phyloP scores from a whole-genome alignment of 2,888 invertebrate species.

The Trisateles emortualis region DNA sequence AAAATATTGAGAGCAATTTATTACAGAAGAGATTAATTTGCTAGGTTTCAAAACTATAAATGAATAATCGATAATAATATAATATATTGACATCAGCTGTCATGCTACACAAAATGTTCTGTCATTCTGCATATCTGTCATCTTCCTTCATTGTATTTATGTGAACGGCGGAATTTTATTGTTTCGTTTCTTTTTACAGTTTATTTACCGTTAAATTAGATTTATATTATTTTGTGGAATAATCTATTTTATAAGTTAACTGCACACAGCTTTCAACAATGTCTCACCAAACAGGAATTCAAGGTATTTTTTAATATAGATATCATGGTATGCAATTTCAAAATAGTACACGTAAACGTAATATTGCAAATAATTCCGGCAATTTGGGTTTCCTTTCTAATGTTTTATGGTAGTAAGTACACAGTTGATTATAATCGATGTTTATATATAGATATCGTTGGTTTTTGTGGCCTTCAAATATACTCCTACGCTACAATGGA shows the following conservation, averaged over 20 bases:
- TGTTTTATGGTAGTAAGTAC: neutral
- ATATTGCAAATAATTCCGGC: slow-evolving; percentile 24
- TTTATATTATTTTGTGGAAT: slow-evolving; percentile 20
- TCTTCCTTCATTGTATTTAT: slow-evolving; percentile 8
- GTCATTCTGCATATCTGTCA: slow-evolving; percentile 2
- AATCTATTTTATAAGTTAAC: slow-evolving; percentile 14
- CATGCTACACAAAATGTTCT: neutral
- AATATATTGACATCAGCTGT: slow-evolving; percentile 5
- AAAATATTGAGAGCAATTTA: too few species aligned
- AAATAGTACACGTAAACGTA: slow-evolving; percentile 38
- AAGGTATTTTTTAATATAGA: slow-evolving; percentile 86
- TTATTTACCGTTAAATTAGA: slow-evolving; percentile 22
- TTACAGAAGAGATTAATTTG: too few species aligned
- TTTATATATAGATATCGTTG: slow-evolving; percentile 26
- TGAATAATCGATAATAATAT: too few species aligned
- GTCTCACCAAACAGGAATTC: slow-evolving; percentile 97
- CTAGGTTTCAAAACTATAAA: too few species aligned
- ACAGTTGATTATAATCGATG: neutral
- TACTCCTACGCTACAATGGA: slow-evolving; percentile 29
- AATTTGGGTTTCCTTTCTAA: neutral
- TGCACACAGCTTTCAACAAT: slow-evolving; percentile 75
- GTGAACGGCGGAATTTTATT: slow-evolving; percentile 20
- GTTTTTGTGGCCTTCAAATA: slow-evolving; percentile 26
- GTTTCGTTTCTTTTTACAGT: slow-evolving; percentile 28
- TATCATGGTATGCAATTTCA: slow-evolving; percentile 27